Evolutionary conservation across 2,888 invertebrate species (phyloP), one percentile per base, ranked within the genome.

Genomic region (Apotomis betuletana): DNA sequence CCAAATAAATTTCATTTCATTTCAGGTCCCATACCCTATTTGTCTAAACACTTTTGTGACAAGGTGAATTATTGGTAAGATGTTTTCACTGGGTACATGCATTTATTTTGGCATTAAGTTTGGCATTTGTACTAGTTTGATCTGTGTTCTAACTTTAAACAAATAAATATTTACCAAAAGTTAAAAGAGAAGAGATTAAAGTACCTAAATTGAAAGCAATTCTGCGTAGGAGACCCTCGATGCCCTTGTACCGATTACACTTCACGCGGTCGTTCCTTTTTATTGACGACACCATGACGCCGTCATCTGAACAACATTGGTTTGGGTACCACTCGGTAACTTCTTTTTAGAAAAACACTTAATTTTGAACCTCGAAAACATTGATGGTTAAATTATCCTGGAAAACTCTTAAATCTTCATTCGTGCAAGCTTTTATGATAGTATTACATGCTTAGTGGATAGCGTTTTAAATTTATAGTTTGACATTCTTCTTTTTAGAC

Each of bases 151-250:
- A 15, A 15, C 15, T 15, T 15, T 15, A 15, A 15, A 15, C 15
- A 15, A 15, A 15, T 27, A 27, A 27, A 27, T 27, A 27, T 27
- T 27, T 27, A 27, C 27, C 27, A 2, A 27, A 27, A 2, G 27
- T 27, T 27, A 27, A 27, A 27, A 27, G 2, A 27, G 27, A 27
- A 2, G 2, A 27, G 27, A 27, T 27, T 27, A 49, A 49, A 41
- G 55, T 80, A 89, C 90, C 90, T 76, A 90, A 83, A 78, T 91
- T 90, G 72, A 85, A 90, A 8, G 91, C 90, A n/a, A 90, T 77
- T 77, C 87, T 85, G 63, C 87, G 85, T 55, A 92, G 79, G 75
- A 92, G 90, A 72, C 84, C 88, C 77, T 92, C 92, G 52, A 91
- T 78, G 12, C 89, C 91, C 76, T 92, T 92, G 74, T 88, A 92